Evolutionary conservation across 2,797 vertebrate genomes (phyloP).

Genomic region (Synaphobranchus kaupii): DNA sequence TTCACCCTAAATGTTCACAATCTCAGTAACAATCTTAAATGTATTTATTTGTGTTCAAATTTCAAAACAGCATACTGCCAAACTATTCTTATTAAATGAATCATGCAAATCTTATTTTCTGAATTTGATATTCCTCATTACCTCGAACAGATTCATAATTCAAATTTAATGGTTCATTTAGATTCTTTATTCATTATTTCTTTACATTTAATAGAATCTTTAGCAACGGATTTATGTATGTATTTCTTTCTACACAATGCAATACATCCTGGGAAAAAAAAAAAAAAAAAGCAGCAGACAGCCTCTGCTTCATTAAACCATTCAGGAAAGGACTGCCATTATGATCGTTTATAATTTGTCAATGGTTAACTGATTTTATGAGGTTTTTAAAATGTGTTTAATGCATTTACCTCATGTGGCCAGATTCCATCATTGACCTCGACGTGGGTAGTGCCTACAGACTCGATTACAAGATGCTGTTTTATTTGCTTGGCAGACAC

Average conservation of each 20-base stretch:
- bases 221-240: background rate
- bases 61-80: background rate
- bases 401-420: background rate
- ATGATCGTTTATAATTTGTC: background rate
- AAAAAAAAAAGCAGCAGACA: background rate
- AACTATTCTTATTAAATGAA: background rate
- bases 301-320: background rate
- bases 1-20: constrained; percentile 1
- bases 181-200: background rate
- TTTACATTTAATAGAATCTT: background rate
- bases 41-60: background rate
- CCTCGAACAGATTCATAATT: background rate
- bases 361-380: background rate
- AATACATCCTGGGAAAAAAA: background rate
- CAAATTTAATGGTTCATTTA: background rate
- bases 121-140: background rate
- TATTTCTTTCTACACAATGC: background rate
- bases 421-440: constrained; percentile 2
- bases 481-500: background rate
- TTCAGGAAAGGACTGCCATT: background rate
- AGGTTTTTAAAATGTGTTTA: background rate
- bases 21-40: background rate
- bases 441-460: background rate
- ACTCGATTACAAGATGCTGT: background rate
- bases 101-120: background rate